A percentile compares a stretch with the other conserved stretches of the same genome.
Conservation (phyloP, 2,113 vertebrate species). For the Trichomycterus rosablanca region DNA sequence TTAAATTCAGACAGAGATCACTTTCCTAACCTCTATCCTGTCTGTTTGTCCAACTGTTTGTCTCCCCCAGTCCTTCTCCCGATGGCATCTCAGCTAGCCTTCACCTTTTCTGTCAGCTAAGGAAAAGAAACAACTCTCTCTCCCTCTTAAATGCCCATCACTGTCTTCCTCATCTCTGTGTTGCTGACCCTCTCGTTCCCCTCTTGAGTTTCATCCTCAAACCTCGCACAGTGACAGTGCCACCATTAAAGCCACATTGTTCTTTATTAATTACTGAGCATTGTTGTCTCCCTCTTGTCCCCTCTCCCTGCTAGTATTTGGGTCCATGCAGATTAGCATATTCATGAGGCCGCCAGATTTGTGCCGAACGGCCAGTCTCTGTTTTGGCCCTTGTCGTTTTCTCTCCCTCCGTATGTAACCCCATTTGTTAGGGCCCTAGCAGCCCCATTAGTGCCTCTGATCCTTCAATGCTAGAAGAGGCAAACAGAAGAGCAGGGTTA, state of each 20-base stretch:
- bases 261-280: constrained; percentile 70
- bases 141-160: constrained; percentile 12
- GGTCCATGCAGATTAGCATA: constrained; percentile 72
- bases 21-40: constrained; percentile 31
- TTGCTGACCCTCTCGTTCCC: constrained; percentile 23
- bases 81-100: constrained; percentile 11
- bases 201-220: constrained; percentile 14
- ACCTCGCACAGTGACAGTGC: constrained; percentile 45
- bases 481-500: constrained; percentile 37
- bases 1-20: constrained; percentile 26
- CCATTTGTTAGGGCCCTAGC: constrained; percentile 61
- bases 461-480: constrained; percentile 45
- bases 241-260: constrained; percentile 66
- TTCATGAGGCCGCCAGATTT: constrained; percentile 73
- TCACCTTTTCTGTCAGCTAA: constrained; percentile 38
- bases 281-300: constrained; percentile 31
- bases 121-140: constrained; percentile 8
- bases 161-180: constrained; percentile 14
- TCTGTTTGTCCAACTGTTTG: constrained; percentile 26
- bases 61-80: constrained; percentile 19
- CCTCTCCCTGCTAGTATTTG: constrained; percentile 30
- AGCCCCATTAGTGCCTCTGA: constrained; percentile 63
- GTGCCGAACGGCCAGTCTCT: constrained; percentile 57
- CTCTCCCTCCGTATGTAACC: constrained; percentile 65
- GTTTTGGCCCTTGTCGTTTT: constrained; percentile 63